Conservation (phyloP, 2,888 invertebrate genomes). For the Epistrophe grossulariae region DNA sequence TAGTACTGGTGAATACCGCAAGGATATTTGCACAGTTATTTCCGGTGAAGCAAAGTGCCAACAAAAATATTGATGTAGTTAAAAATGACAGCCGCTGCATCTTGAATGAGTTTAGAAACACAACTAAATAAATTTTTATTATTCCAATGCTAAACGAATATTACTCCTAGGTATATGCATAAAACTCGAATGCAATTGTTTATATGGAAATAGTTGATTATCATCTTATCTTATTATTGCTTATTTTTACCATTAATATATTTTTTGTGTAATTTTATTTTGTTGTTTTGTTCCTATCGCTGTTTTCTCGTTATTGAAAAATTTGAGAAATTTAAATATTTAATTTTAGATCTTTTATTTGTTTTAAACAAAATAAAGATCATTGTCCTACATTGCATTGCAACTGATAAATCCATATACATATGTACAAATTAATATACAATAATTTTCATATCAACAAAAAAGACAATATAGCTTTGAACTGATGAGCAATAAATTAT, state of each 20-base stretch:
- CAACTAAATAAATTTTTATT: constrained; percentile 5
- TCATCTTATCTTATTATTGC: not conserved
- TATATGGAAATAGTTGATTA: not conserved
- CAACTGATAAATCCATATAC: not conserved
- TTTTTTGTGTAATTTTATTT: not conserved
- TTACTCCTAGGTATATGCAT: not conserved
- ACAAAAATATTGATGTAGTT: not conserved
- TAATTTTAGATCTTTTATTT: not conserved
- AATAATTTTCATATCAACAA: not conserved
- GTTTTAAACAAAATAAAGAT: not conserved
- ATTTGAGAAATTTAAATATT: not conserved
- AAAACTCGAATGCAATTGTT: not conserved
- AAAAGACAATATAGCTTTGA: not conserved
- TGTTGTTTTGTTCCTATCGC: not conserved
- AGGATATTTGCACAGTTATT: not conserved
- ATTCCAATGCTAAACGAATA: not conserved
- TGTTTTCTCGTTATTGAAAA: not conserved
- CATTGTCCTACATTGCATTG: not conserved
- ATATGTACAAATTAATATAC: not conserved
- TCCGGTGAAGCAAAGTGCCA: not conserved
- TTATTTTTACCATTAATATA: not conserved
- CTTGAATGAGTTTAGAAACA: not conserved
- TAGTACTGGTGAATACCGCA: not conserved
- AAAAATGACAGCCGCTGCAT: not conserved
- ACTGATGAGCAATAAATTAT: not conserved